phyloP scores from a whole-genome alignment of 2,113 vertebrate species.

The Cheirogaleus medius region DNA sequence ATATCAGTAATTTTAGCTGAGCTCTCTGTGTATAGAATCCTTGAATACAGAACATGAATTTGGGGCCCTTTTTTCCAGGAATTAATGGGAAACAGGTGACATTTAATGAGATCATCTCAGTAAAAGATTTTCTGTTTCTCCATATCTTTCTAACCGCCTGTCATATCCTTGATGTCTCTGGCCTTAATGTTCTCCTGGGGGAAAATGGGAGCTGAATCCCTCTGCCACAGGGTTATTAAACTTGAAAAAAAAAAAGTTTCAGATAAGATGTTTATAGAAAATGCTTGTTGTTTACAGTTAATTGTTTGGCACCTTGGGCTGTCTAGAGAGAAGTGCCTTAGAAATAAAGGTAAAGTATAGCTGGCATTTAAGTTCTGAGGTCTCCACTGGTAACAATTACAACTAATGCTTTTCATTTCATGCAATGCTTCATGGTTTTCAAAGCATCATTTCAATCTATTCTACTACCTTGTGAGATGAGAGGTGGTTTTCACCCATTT shows the following conservation, averaged over 20 bases:
- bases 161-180: not conserved
- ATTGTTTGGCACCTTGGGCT: slow-evolving; percentile 16
- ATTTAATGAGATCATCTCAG: not conserved
- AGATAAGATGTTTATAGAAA: not conserved
- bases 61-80: not conserved
- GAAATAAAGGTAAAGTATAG: slow-evolving; percentile 35
- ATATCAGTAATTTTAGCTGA: not conserved
- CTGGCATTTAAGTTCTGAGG: slow-evolving; percentile 25
- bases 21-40: not conserved
- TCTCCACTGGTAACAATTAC: not conserved
- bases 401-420: not conserved
- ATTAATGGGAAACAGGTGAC: not conserved
- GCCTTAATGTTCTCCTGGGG: not conserved
- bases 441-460: not conserved
- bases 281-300: slow-evolving; percentile 21
- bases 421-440: not conserved
- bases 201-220: not conserved
- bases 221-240: not conserved
- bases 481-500: not conserved
- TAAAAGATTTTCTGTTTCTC: not conserved
- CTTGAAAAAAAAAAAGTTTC: not conserved
- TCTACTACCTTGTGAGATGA: not conserved
- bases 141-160: not conserved
- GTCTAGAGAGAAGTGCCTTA: slow-evolving; percentile 49
- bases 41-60: slow-evolving; percentile 8